phyloP scores from a whole-genome alignment of 2,113 vertebrate species.

The Sardina pilchardus region DNA sequence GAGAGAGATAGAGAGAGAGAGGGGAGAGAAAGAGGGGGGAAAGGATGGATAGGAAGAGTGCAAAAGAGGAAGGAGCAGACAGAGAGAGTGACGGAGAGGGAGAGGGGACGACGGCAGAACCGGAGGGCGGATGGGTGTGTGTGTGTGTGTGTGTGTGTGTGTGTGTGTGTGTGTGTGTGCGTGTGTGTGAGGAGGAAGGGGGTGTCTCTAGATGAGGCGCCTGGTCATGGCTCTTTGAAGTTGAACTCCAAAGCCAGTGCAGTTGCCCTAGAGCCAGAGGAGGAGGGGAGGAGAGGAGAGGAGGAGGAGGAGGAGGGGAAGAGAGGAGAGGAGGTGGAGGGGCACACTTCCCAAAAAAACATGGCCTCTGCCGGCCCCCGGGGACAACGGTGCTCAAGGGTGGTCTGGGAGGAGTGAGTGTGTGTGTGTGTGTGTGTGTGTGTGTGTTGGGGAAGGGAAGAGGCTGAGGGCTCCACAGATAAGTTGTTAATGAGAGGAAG shows the following conservation, averaged over 20 bases:
- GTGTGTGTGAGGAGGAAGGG: slow-evolving; percentile 23
- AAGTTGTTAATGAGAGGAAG: slow-evolving; percentile 56
- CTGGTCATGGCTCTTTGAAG: slow-evolving; percentile 49
- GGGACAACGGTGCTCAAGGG: slow-evolving; percentile 31
- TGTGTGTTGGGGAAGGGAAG: slow-evolving; percentile 29
- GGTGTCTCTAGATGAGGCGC: slow-evolving; percentile 32
- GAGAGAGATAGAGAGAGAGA: not conserved
- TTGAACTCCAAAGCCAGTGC: slow-evolving; percentile 48
- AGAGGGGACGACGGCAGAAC: not conserved
- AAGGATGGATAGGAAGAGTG: not conserved
- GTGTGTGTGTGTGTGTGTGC: not conserved
- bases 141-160: slow-evolving; percentile 26
- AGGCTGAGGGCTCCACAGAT: slow-evolving; percentile 43
- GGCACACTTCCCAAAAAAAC: not conserved
- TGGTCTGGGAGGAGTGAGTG: not conserved
- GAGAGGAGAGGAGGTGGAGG: not conserved
- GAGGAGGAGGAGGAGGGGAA: not conserved
- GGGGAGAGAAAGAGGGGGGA: too few relatives aligned
- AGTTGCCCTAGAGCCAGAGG: slow-evolving; percentile 35
- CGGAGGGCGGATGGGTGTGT: slow-evolving; percentile 22
- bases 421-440: slow-evolving; percentile 16
- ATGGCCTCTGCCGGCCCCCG: not conserved
- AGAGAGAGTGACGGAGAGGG: not conserved
- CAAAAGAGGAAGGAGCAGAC: not conserved
- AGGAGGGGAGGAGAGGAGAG: not conserved